Conservation (phyloP, 2,797 vertebrate genomes). For the Brotula barbata region DNA sequence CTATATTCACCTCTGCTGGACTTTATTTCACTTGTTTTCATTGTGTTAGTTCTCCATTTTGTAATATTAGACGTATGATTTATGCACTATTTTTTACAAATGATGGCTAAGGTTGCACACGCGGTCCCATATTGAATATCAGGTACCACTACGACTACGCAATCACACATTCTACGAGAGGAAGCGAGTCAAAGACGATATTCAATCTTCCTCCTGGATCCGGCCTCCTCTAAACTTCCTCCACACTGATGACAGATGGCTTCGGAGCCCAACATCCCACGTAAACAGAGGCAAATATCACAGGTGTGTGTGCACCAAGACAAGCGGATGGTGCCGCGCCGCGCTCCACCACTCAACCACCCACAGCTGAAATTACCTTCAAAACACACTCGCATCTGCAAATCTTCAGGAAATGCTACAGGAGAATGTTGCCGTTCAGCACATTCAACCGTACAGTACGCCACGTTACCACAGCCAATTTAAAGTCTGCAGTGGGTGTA, state of each 20-base stretch:
- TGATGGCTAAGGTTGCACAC: no score
- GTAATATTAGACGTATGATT: background rate
- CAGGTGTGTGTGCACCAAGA: constrained; percentile 48
- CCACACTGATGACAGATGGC: constrained; percentile 50
- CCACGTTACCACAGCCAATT: background rate
- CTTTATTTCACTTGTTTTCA: no score
- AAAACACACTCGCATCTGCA: background rate
- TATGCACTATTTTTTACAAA: background rate
- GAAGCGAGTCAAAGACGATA: constrained; percentile 3
- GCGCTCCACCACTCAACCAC: constrained; percentile 1
- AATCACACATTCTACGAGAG: background rate
- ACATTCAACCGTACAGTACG: background rate
- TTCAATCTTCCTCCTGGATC: constrained; percentile 6
- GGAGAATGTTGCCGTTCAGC: background rate
- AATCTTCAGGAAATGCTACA: background rate
- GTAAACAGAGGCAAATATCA: constrained; percentile 51
- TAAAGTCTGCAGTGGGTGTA: background rate
- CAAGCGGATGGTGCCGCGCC: constrained; percentile 16
- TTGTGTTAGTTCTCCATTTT: background rate
- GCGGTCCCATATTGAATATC: no score
- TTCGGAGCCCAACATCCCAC: constrained; percentile 42
- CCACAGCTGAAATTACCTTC: constrained; percentile 1
- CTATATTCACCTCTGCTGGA: no score
- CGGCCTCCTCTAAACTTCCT: constrained; percentile 25
- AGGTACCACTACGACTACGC: no score